Evolutionary conservation across 2,797 vertebrate genomes (phyloP), one percentile per base, ranked within the genome.

Genomic region (Hirundo rustica): DNA sequence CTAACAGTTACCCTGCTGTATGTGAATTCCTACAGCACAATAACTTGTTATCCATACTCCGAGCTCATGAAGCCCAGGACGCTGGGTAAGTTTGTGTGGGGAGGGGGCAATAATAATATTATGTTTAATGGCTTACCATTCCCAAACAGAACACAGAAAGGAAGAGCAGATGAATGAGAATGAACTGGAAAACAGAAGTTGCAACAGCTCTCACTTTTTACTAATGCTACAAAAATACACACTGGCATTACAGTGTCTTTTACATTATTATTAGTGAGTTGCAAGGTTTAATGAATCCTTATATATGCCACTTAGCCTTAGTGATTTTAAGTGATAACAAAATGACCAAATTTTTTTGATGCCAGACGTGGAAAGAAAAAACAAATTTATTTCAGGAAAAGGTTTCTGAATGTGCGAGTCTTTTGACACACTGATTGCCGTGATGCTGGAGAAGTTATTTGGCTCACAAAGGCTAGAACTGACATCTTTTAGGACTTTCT

Each of bases 21-120:
- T 99, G 99, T 94, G 99, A 99, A 98, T 99, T 99, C 97, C 98
- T 99, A 97, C 99, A 99, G 98, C 99, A 99, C 98, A 99, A 99
- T 98, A 99, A 99, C 97, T 98, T 99, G 97, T 98, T 99, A 98
- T 99, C 99, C 92, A 99, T 99, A 98, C 99, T 99, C 94, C 98
- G 99, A 98, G 99, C 99, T 87, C 99, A 99, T 19, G 99, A 99
- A 98, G 99, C 99, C 88, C 99, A 99, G 96, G 99, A 99, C 19
- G 99, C 99, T 85, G 99, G 99, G 99, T 99, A 98, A 95, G 99
- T 97, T 13, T n/a, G 34, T 57, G 20, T 71, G 58, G 79, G 61
- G 29, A 29, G 58, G 47, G 29, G 26, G 2, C 10, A n/a, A 34
- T 84, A 36, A 30, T 61, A 38, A 34, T 58, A n/a, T 32, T 8